Conservation (phyloP, 2,797 vertebrate species). For the Cirrhinus molitorella region DNA sequence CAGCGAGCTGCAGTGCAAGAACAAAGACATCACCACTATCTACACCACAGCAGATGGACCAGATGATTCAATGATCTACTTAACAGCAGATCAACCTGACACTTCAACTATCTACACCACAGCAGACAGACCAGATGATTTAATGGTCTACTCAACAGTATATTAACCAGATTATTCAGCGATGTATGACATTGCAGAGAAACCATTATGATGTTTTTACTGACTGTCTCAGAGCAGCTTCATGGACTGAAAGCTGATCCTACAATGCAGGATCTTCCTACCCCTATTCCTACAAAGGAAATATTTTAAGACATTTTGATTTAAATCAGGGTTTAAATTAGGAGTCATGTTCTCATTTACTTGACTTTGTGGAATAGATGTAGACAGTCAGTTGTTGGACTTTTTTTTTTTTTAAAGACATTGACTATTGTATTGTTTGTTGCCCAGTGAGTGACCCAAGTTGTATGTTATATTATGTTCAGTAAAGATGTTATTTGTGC, state of each 20-base stretch:
- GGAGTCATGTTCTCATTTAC: neutral
- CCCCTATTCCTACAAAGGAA: no score
- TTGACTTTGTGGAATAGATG: neutral
- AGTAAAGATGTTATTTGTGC: neutral
- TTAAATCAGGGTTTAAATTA: neutral
- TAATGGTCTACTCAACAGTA: neutral
- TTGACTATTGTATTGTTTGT: neutral
- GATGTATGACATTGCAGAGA: no score
- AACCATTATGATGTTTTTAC: no score
- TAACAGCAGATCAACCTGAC: neutral
- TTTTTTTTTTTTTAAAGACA: neutral
- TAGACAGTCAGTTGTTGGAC: neutral
- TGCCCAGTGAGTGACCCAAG: neutral
- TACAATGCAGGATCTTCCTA: no score
- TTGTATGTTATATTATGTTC: neutral
- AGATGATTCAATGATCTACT: neutral
- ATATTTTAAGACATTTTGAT: no score
- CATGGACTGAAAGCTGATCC: no score
- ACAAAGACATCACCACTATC: neutral
- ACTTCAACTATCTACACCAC: accelerated
- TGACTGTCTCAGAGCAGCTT: no score
- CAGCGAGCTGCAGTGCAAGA: neutral
- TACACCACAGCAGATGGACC: neutral
- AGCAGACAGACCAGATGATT: neutral
- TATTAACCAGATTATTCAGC: accelerated